Evolutionary conservation across 2,888 invertebrate species (phyloP).

Genomic region (Hydraecia micacea): DNA sequence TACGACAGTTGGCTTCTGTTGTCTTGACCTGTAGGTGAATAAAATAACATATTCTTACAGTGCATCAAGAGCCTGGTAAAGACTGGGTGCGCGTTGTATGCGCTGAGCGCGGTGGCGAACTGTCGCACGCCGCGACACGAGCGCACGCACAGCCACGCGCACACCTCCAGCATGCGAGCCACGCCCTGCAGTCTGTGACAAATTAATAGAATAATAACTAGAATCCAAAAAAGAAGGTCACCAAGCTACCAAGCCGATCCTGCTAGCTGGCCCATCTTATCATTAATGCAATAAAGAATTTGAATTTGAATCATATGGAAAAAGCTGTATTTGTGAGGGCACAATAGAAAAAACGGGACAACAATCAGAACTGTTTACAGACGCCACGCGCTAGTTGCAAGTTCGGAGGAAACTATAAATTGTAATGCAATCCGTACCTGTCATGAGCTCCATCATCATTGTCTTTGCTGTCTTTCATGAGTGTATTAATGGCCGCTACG

Average conservation of each 20-base stretch:
- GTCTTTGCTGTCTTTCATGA: constrained; percentile 84
- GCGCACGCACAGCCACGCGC: constrained; percentile 85
- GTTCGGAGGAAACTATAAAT: not conserved
- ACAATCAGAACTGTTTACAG: not conserved
- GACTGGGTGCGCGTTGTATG: constrained; percentile 76
- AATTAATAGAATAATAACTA: not conserved
- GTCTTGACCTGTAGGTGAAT: not conserved
- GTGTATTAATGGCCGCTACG: constrained; percentile 93
- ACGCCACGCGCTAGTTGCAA: not conserved
- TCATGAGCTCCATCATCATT: constrained; percentile 80
- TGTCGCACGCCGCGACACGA: constrained; percentile 85
- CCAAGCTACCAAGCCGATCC: not conserved
- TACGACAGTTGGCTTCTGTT: not conserved
- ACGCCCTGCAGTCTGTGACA: constrained; percentile 77
- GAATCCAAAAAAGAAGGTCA: not conserved
- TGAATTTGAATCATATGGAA: too few relatives aligned
- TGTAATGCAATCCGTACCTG: constrained; percentile 72
- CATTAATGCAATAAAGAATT: too few relatives aligned
- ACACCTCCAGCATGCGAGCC: constrained; percentile 85
- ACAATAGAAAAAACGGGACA: too few relatives aligned
- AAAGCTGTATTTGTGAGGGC: not conserved
- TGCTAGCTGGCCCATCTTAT: not conserved
- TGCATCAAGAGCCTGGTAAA: constrained; percentile 77
- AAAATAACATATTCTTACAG: constrained; percentile 67
- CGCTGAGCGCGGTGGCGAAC: constrained; percentile 79